Percentiles rank a stretch among this genome's conserved stretches.
Conservation (phyloP, 2,113 vertebrate species). For the Rhadina sibilatrix region DNA sequence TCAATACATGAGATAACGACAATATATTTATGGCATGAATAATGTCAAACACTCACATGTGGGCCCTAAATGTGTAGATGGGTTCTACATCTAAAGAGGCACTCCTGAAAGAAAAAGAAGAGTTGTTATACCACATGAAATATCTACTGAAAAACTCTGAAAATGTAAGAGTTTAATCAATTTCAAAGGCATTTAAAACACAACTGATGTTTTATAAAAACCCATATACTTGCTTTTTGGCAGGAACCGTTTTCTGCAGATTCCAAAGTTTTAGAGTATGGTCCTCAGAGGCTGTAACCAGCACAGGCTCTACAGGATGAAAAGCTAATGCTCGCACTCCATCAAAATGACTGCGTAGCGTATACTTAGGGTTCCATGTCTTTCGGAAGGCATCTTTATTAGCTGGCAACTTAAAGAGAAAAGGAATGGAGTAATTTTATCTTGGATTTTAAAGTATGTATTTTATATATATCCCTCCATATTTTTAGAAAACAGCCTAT, state of each 20-base stretch:
- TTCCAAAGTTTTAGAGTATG: slow-evolving; percentile 99
- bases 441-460: not conserved
- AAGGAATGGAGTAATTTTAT: not conserved
- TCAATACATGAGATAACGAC: not conserved
- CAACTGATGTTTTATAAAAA: not conserved
- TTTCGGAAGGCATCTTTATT: slow-evolving; percentile 98
- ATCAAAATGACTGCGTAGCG: slow-evolving; percentile 96
- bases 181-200: not conserved
- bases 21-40: slow-evolving; percentile 1
- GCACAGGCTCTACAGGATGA: slow-evolving; percentile 95
- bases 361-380: slow-evolving; percentile 98
- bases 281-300: slow-evolving; percentile 98
- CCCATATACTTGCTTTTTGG: slow-evolving; percentile 90
- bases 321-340: slow-evolving; percentile 95
- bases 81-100: slow-evolving; percentile 99
- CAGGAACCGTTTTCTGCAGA: slow-evolving; percentile 97
- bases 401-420: slow-evolving; percentile 83
- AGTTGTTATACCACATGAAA: not conserved
- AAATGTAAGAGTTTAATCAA: not conserved
- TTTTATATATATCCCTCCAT: not conserved
- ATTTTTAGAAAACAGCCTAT: accelerated
- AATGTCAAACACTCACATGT: slow-evolving; percentile 84
- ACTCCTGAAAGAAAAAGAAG: slow-evolving; percentile 83
- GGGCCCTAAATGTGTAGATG: slow-evolving; percentile 97
- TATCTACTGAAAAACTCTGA: not conserved